Percentiles rank a stretch among this genome's conserved stretches.
Evolutionary conservation across 2,797 vertebrate species (phyloP).

Genomic region (Poliocrania exsul): DNA sequence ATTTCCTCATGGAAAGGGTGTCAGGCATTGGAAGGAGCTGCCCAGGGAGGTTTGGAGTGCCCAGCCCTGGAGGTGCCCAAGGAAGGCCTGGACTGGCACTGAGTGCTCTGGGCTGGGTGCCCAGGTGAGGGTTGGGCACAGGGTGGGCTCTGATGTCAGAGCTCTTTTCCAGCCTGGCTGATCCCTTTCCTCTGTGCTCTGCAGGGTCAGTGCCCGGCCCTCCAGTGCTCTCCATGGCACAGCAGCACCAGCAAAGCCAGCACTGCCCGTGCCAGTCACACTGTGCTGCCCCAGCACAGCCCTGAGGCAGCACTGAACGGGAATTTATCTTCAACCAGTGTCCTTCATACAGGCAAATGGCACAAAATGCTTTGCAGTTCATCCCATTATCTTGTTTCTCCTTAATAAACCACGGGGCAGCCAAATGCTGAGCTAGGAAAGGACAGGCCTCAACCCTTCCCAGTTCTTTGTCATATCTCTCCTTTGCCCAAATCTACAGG

Average conservation of each 20-base stretch:
- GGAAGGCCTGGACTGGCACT: accelerated
- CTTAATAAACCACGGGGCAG: background rate
- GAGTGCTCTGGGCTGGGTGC: background rate
- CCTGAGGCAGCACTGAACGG: background rate
- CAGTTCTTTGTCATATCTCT: background rate
- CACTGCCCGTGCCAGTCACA: background rate
- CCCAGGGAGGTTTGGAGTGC: background rate
- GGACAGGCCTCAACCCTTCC: background rate
- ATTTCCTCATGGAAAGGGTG: too few relatives aligned
- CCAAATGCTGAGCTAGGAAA: background rate
- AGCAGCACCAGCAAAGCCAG: background rate
- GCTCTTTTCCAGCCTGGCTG: background rate
- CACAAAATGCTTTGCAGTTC: background rate
- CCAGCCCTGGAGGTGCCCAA: too few relatives aligned
- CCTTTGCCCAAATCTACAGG: background rate
- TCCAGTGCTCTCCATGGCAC: background rate
- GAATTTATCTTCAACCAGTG: slow-evolving; percentile 14
- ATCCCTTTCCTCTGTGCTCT: background rate
- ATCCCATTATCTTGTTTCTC: background rate
- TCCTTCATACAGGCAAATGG: background rate
- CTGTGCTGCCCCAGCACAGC: background rate
- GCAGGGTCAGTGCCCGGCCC: background rate
- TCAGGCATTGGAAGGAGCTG: background rate
- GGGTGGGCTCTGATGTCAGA: background rate
- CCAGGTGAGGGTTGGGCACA: accelerated